Evolutionary conservation across 2,888 invertebrate genomes (phyloP).

Genomic region (Ceramica pisi): DNA sequence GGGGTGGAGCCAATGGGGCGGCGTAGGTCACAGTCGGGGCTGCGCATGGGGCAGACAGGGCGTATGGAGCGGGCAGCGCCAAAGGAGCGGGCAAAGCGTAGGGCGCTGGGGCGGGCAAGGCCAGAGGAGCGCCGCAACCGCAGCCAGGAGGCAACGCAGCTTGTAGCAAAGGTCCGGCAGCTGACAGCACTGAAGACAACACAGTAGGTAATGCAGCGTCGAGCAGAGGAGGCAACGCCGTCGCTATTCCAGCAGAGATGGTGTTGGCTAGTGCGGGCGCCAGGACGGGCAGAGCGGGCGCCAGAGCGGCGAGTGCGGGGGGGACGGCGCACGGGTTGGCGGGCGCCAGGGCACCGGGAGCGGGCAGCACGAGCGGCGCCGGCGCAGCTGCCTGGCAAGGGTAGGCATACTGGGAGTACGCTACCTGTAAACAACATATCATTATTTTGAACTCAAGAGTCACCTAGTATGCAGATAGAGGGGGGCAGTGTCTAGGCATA

Average conservation of each 20-base stretch:
- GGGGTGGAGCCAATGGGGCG: slow-evolving; percentile 34
- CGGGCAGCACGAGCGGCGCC: slow-evolving; percentile 58
- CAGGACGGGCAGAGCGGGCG: slow-evolving; percentile 66
- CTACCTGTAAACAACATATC: slow-evolving; percentile 37
- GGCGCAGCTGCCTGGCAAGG: slow-evolving; percentile 42
- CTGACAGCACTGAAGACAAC: slow-evolving; percentile 74
- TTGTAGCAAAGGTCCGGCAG: slow-evolving; percentile 73
- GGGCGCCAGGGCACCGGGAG: slow-evolving; percentile 34
- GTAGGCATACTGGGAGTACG: slow-evolving; percentile 46
- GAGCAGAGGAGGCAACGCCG: slow-evolving; percentile 68
- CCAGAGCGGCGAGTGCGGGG: slow-evolving; percentile 63
- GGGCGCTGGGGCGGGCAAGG: slow-evolving; percentile 10
- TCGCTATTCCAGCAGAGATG: slow-evolving; percentile 68
- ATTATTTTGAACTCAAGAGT: too few species aligned
- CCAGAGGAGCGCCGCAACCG: slow-evolving; percentile 17
- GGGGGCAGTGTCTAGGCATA: too few species aligned
- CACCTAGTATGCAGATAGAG: too few species aligned
- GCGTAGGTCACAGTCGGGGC: slow-evolving; percentile 35
- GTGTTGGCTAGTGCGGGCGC: slow-evolving; percentile 69
- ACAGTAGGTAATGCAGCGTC: slow-evolving; percentile 77
- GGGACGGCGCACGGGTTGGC: slow-evolving; percentile 46
- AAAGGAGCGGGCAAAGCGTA: slow-evolving; percentile 33
- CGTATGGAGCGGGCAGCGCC: slow-evolving; percentile 38
- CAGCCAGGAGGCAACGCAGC: slow-evolving; percentile 65
- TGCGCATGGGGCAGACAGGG: slow-evolving; percentile 20